phyloP scores from a whole-genome alignment of 2,113 vertebrate species.

The Ictidomys tridecemlineatus region DNA sequence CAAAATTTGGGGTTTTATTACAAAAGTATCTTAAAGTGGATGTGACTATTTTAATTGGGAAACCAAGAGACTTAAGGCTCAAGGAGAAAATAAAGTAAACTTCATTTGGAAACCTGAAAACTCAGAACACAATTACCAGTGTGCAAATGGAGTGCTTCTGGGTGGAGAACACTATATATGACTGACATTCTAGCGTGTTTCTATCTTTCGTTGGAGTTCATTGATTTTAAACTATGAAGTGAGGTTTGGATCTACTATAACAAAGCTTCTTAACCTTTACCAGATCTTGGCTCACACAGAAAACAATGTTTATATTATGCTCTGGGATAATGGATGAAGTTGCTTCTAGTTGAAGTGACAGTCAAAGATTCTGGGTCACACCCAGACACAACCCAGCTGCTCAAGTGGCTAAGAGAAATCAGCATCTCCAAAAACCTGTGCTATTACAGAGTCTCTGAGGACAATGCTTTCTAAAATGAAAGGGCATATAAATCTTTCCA shows the following conservation, averaged over 20 bases:
- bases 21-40: background rate
- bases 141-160: background rate
- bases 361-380: background rate
- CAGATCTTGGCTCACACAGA: background rate
- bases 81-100: slow-evolving; percentile 24
- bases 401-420: background rate
- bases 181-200: background rate
- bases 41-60: background rate
- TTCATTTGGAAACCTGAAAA: slow-evolving; percentile 30
- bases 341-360: background rate
- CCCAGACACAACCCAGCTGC: background rate
- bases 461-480: slow-evolving; percentile 15
- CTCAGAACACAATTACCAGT: background rate
- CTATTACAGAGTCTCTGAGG: background rate
- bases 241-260: background rate
- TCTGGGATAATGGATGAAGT: background rate
- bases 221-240: slow-evolving; percentile 6
- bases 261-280: background rate
- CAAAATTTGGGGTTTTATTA: background rate
- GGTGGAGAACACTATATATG: background rate
- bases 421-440: background rate
- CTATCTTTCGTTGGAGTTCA: background rate
- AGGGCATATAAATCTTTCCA: background rate
- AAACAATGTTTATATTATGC: background rate
- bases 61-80: background rate